Evolutionary conservation across 2,113 vertebrate species (phyloP), one percentile per base, ranked within the genome.

Genomic region (Scytalopus superciliaris): DNA sequence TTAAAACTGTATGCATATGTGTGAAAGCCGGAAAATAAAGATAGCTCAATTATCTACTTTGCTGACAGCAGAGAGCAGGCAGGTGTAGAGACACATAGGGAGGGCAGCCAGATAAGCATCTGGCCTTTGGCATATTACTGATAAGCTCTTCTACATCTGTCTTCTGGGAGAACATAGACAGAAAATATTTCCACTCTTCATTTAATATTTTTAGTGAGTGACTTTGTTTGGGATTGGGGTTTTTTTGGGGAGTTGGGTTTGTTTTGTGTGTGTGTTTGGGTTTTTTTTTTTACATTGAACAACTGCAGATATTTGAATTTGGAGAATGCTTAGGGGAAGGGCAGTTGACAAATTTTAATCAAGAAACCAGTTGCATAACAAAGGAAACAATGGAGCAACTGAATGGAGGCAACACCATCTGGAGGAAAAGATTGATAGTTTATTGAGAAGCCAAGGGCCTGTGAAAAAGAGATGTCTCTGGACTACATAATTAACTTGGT

Each of bases 341-440:
- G 31, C 64, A 95, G 68, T 49, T 86, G 90, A 93, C 76, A 90
- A 90, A 89, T 92, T 89, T 93, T 84, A 88, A 95, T 94, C 72
- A 88, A 77, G 79, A 90, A 77, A 70, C 64, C 49, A 40, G 86
- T 94, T 86, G 83, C 83, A 90, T 89, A 95, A 92, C 0, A 0
- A 94, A 86, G 19, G 73, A 78, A 85, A 88, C 79, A 92, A 93
- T 91, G 72, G 76, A 96, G 56, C 25, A 94, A 94, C 75, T 60
- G 75, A 83, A 94, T 91, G 56, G 52, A 96, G 49, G 52, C 88
- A 95, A 75, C 64, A 83, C 68, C 85, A 86, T 94, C 90, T 96
- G 95, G 75, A 95, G 60, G 44, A 93, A 80, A 77, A 78, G 72
- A 90, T 27, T 91, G 82, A 95, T 94, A 64, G 47, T 11, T 77